Conservation (phyloP, 2,888 invertebrate genomes). For the Melanargia galathea region DNA sequence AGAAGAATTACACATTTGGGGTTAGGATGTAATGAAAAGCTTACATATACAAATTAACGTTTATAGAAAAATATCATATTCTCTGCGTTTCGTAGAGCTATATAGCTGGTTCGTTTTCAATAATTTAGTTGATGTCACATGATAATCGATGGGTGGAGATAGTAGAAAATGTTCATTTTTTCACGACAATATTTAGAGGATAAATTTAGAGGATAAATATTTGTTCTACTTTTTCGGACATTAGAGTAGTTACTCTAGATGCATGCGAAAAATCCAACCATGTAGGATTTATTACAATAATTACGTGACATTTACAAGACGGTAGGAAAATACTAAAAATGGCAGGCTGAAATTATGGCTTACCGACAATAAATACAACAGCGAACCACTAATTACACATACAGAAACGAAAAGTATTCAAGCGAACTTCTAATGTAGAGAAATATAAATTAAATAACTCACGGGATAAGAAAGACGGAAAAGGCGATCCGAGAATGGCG, state of each 20-base stretch:
- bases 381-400: constrained; percentile 57
- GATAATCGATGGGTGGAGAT: constrained; percentile 37
- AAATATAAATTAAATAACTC: constrained; percentile 61
- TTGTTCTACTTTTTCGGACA: not conserved
- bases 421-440: constrained; percentile 50
- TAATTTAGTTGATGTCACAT: constrained; percentile 41
- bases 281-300: constrained; percentile 15
- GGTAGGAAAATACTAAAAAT: constrained; percentile 27
- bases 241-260: not conserved
- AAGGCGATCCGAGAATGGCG: constrained; percentile 81
- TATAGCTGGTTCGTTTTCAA: not conserved
- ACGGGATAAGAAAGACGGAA: constrained; percentile 77
- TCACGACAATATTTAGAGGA: not conserved
- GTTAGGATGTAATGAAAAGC: not conserved
- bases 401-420: constrained; percentile 50
- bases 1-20: not conserved
- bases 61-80: not conserved
- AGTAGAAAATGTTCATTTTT: not conserved
- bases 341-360: constrained; percentile 20
- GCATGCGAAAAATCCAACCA: not conserved
- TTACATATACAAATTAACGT: not conserved
- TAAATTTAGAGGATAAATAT: not conserved
- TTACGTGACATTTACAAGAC: constrained; percentile 37
- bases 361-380: constrained; percentile 40
- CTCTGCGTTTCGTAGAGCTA: not conserved